Conservation (phyloP, 2,113 vertebrate species). For the Lepus americanus region DNA sequence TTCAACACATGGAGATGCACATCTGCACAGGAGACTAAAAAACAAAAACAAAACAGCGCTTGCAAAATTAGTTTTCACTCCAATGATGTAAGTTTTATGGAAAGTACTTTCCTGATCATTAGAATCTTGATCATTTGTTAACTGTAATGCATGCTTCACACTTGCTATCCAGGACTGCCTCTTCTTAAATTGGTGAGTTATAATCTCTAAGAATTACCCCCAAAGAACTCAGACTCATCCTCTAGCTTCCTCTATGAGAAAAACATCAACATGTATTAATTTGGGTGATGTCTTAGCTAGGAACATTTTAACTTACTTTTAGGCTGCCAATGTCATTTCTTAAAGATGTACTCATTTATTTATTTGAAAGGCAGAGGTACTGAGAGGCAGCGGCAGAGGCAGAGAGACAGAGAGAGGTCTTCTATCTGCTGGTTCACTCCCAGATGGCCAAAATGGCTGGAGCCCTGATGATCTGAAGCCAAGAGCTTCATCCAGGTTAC, state of each 20-base stretch:
- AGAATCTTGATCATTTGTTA: constrained; percentile 67
- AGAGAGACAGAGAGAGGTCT: too few species aligned
- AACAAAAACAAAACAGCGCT: background rate
- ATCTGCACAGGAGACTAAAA: constrained; percentile 64
- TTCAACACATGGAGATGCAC: background rate
- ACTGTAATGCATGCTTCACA: background rate
- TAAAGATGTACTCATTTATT: too few species aligned
- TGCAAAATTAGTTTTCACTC: constrained; percentile 63
- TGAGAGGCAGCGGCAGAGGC: too few species aligned
- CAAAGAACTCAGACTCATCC: background rate
- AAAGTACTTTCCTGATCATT: constrained; percentile 44
- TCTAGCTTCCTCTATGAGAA: background rate
- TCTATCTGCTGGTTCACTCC: too few species aligned
- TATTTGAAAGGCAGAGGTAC: too few species aligned
- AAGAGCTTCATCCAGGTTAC: too few species aligned
- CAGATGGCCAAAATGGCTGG: too few species aligned
- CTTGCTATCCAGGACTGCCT: background rate
- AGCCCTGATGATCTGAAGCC: too few species aligned
- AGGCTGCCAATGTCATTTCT: background rate
- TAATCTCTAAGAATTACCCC: background rate
- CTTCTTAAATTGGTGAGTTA: background rate
- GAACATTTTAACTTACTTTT: constrained; percentile 35
- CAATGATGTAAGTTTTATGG: constrained; percentile 14
- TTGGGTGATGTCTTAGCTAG: constrained; percentile 1
- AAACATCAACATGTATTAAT: background rate